Percentiles rank a stretch among this genome's conserved stretches.
These are phyloP conservation scores for Phoebastria nigripes DNA, from an alignment of 2,797 vertebrate genomes.

Conservation along the genomic window DNA sequence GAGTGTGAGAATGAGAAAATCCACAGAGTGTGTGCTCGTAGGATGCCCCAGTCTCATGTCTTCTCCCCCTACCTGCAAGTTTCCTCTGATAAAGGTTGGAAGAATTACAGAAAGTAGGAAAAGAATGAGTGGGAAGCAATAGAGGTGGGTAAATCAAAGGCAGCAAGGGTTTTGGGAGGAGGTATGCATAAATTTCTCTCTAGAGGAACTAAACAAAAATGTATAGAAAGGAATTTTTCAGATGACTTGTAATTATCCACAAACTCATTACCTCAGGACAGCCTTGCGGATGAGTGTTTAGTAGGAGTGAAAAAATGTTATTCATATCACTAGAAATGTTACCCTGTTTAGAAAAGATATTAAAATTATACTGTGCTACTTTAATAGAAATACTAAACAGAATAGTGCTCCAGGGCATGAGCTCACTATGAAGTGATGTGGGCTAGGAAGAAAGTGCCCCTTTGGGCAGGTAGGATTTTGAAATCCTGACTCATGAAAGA, in stretches of 20 bases:
- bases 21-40: fast-evolving
- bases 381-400: neutral
- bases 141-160: neutral
- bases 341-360: neutral
- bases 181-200: neutral
- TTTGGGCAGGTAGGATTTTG: neutral
- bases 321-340: neutral
- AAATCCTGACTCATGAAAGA: neutral
- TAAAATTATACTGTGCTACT: neutral
- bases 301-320: neutral
- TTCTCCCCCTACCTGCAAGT: neutral
- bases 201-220: neutral
- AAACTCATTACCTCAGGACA: neutral
- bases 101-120: neutral
- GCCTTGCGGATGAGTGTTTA: neutral
- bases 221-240: neutral
- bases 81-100: neutral
- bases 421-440: neutral
- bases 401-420: neutral
- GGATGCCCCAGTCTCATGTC: fast-evolving
- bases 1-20: neutral
- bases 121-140: neutral
- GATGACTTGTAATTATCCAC: neutral
- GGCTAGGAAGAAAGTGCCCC: neutral
- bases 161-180: neutral